These are phyloP conservation scores for Pteropus rufus DNA, from an alignment of 2,797 vertebrate genomes.

Conservation along the genomic window DNA sequence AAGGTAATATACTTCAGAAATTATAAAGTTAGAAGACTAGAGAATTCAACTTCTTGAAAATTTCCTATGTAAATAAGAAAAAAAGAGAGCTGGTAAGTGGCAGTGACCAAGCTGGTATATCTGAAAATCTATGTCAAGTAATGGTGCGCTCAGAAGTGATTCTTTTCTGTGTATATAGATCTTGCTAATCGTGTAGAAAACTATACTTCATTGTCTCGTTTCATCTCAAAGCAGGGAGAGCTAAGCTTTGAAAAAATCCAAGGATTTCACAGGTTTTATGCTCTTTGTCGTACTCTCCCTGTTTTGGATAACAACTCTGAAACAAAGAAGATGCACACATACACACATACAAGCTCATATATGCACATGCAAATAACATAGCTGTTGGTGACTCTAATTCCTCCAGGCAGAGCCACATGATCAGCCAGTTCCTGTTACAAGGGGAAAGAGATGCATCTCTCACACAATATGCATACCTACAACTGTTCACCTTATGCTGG, in stretches of 20 bases:
- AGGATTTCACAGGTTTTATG: background rate
- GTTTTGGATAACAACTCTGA: background rate
- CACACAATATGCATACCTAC: background rate
- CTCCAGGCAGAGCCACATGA: background rate
- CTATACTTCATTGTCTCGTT: background rate
- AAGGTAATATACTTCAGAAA: background rate
- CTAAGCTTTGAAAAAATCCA: constrained; percentile 38
- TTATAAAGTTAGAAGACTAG: background rate
- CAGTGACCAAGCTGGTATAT: background rate
- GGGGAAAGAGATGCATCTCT: background rate
- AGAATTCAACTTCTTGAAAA: background rate
- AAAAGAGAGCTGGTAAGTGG: background rate
- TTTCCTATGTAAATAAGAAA: background rate
- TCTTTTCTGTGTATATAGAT: background rate
- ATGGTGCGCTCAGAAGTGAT: background rate
- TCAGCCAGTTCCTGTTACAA: background rate
- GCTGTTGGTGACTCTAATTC: background rate
- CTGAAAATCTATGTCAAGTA: background rate
- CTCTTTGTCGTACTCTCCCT: background rate
- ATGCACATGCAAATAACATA: background rate
- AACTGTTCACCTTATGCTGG: background rate
- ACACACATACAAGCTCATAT: background rate
- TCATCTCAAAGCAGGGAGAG: constrained; percentile 18
- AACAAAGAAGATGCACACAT: background rate
- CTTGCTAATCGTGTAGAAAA: constrained; percentile 2